A percentile compares a stretch with the other conserved stretches of the same genome.
Conservation (phyloP, 1,140 invertebrate species). For the Agrypnia vestita region DNA sequence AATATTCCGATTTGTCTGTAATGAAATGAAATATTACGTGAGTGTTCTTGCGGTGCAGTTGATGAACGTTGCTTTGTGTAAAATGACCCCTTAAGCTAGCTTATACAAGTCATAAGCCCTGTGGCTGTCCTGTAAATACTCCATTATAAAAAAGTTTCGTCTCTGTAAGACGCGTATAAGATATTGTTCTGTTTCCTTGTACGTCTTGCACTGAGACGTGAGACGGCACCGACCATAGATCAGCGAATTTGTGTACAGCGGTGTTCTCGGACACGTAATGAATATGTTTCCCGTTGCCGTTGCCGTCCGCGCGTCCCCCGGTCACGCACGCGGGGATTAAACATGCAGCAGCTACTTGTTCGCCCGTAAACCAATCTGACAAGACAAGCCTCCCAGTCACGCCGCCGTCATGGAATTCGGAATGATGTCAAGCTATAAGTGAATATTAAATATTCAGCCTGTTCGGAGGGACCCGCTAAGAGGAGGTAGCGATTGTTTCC, state of each 20-base stretch:
- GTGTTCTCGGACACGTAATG: constrained; percentile 18
- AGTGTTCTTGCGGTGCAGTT: too few relatives aligned
- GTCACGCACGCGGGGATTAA: constrained; percentile 28
- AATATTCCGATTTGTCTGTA: too few relatives aligned
- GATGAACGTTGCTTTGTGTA: too few relatives aligned
- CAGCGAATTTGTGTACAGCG: not conserved
- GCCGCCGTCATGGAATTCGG: constrained; percentile 57
- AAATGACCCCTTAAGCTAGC: too few relatives aligned
- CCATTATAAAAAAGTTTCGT: too few relatives aligned
- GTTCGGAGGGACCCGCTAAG: constrained; percentile 31
- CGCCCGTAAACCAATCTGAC: constrained; percentile 58
- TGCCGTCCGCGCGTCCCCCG: not conserved
- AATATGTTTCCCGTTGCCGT: not conserved
- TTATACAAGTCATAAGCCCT: too few relatives aligned
- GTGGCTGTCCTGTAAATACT: too few relatives aligned
- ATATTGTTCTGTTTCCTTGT: too few relatives aligned
- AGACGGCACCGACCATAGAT: not conserved
- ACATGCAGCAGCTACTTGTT: constrained; percentile 48
- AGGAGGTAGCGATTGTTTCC: constrained; percentile 44
- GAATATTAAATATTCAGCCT: constrained; percentile 60
- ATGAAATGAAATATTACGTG: too few relatives aligned
- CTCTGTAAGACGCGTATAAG: too few relatives aligned
- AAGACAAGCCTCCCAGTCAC: constrained; percentile 58
- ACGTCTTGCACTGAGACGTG: too few relatives aligned
- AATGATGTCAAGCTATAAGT: constrained; percentile 61